Evolutionary conservation across 1,140 invertebrate genomes (phyloP).

Genomic region (Brachionus koreanus): DNA sequence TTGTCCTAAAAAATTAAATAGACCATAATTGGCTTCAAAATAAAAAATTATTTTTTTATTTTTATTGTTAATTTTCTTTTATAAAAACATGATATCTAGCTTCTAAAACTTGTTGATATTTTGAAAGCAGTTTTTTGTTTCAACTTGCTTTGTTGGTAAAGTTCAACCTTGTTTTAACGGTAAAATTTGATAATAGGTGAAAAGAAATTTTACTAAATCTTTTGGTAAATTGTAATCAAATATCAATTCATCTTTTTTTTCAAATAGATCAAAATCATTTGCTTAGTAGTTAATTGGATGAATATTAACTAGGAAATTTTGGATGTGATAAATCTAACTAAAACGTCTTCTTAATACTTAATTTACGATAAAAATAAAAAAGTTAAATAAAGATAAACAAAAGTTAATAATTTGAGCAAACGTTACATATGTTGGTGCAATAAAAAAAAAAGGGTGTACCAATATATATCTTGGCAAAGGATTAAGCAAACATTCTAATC

Average conservation of each 20-base stretch:
- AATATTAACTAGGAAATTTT: background rate
- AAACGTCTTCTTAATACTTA: background rate
- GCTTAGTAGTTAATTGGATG: background rate
- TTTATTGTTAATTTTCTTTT: background rate
- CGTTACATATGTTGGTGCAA: background rate
- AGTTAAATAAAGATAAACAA: background rate
- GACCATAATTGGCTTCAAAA: background rate
- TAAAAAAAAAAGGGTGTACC: background rate
- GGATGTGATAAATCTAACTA: conserved; percentile 1
- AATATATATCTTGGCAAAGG: background rate
- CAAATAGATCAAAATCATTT: background rate
- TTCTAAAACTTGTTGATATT: background rate
- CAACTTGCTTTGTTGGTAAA: background rate
- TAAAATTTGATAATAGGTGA: conserved; percentile 17
- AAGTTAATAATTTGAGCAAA: background rate
- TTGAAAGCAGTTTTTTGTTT: background rate
- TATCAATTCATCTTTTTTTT: conserved; percentile 4
- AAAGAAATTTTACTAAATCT: background rate
- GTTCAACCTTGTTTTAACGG: background rate
- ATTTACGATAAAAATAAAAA: background rate
- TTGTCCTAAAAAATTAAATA: background rate
- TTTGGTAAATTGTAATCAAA: conserved; percentile 22
- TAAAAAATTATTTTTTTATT: background rate
- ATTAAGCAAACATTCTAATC: background rate
- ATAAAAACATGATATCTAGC: background rate